Percentiles rank a stretch among this genome's conserved stretches.
These are phyloP conservation scores for Erebia aethiops DNA, from an alignment of 2,888 invertebrate species.

Conservation along the genomic window DNA sequence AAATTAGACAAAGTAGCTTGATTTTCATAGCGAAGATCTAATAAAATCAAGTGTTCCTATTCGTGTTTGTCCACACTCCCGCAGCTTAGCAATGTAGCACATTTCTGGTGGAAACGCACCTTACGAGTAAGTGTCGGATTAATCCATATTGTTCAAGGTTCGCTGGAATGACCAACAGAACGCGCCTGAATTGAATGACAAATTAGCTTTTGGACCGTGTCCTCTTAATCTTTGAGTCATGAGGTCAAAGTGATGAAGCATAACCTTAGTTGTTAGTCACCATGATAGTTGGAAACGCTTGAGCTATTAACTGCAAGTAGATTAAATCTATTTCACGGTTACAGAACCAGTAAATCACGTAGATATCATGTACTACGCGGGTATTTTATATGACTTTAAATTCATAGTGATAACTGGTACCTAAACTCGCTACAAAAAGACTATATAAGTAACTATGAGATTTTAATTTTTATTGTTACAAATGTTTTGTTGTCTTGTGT, in stretches of 20 bases:
- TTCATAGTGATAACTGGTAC: too few relatives aligned
- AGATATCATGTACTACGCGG: not conserved
- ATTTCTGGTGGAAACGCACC: too few relatives aligned
- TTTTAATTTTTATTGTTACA: too few relatives aligned
- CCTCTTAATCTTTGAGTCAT: conserved; percentile 22
- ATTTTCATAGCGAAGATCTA: too few relatives aligned
- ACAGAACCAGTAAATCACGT: not conserved
- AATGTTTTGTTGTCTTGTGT: too few relatives aligned
- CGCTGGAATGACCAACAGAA: conserved; percentile 17
- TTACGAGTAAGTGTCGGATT: not conserved
- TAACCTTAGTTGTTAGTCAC: conserved; percentile 18
- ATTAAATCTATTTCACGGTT: not conserved
- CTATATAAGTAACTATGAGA: too few relatives aligned
- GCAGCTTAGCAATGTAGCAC: too few relatives aligned
- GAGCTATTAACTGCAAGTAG: not conserved
- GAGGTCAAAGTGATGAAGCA: conserved; percentile 23
- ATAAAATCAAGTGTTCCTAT: too few relatives aligned
- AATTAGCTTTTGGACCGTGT: conserved; percentile 19
- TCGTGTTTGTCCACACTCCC: too few relatives aligned
- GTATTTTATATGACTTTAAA: too few relatives aligned
- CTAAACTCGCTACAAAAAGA: too few relatives aligned
- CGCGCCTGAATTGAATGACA: conserved; percentile 20
- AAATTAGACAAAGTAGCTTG: too few relatives aligned
- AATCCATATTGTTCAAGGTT: conserved; percentile 17
- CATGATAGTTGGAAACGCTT: conserved; percentile 1